Evolutionary conservation across 53 echinoderm and acorn worm genomes (phyloP), one percentile per base, ranked within the genome.

Genomic region (Echinarachnius parma): DNA sequence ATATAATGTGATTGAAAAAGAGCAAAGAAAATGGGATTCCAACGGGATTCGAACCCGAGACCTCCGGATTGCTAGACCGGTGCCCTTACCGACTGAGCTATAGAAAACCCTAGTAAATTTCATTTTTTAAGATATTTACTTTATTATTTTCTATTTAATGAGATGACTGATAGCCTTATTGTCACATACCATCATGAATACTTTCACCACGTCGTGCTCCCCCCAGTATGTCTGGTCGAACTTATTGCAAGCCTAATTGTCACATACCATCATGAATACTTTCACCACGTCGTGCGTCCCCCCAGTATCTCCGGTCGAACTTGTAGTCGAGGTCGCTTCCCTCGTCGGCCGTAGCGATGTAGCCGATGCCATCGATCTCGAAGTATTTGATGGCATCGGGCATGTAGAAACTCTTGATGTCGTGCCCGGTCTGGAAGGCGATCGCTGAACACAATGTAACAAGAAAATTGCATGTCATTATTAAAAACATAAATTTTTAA

Each of bases 381-480:
- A 75, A 78, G 64, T 78, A 75, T 29, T 81, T 80, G 29, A 87
- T 87, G 14, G 79, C 59, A 24, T 87, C 88, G 9, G 88, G 88
- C 52, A 83, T 83, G 46, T 83, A 83, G 28, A 87, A 46, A 31
- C 88, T 82, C 25, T 75, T 62, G 56, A 87, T 79, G 60, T 81
- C 81, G 54, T 68, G 68, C 7, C 67, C 67, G 14, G 77, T 42
- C 33, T 39, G 52, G 5, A 86, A 60, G 0, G 66, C 58, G 18
- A 86, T 81, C 2, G 68, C 86, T 86, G 20, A 53, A 20, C n/a
- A 31, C 5, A 23, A 54, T 1, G 30, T 2, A 27, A 56, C 28
- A n/a, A n/a, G n/a, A n/a, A n/a, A n/a, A n/a, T n/a, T n/a, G n/a
- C n/a, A n/a, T n/a, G n/a, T n/a, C n/a, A n/a, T n/a, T n/a, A n/a